A percentile compares a stretch with the other conserved stretches of the same genome.
Evolutionary conservation across 2,888 invertebrate genomes (phyloP).

Genomic region (Patella ulyssiponensis): DNA sequence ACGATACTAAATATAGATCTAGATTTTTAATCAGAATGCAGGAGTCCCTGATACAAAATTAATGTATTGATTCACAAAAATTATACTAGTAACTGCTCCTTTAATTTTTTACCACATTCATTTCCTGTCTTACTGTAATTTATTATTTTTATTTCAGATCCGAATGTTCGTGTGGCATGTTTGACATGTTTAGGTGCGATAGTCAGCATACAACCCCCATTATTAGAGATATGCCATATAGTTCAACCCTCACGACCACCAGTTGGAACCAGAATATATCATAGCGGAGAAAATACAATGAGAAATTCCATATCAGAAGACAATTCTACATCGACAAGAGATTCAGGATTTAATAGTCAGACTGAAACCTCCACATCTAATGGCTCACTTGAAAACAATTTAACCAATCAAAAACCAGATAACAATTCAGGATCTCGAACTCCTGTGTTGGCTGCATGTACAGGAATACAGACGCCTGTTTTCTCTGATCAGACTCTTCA

Average conservation of each 20-base stretch:
- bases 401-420: background rate
- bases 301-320: conserved; percentile 17
- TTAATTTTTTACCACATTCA: no score
- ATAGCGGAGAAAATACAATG: background rate
- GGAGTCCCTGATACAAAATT: no score
- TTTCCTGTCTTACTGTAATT: no score
- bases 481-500: conserved; percentile 56
- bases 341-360: conserved; percentile 26
- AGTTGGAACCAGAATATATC: conserved; percentile 36
- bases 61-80: no score
- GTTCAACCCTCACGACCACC: conserved; percentile 58
- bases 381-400: conserved; percentile 10
- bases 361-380: conserved; percentile 17
- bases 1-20: no score
- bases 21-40: no score
- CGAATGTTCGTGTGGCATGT: conserved; percentile 72
- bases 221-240: conserved; percentile 69
- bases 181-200: conserved; percentile 71
- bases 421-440: conserved; percentile 41
- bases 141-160: conserved; percentile 55
- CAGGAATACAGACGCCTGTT: conserved; percentile 62
- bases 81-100: no score
- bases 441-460: conserved; percentile 45
- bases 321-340: conserved; percentile 7
- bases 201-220: conserved; percentile 68